Percentiles rank a stretch among this genome's conserved stretches.
These are phyloP conservation scores for Nicator chloris DNA, from an alignment of 2,113 vertebrate genomes.

Conservation along the genomic window DNA sequence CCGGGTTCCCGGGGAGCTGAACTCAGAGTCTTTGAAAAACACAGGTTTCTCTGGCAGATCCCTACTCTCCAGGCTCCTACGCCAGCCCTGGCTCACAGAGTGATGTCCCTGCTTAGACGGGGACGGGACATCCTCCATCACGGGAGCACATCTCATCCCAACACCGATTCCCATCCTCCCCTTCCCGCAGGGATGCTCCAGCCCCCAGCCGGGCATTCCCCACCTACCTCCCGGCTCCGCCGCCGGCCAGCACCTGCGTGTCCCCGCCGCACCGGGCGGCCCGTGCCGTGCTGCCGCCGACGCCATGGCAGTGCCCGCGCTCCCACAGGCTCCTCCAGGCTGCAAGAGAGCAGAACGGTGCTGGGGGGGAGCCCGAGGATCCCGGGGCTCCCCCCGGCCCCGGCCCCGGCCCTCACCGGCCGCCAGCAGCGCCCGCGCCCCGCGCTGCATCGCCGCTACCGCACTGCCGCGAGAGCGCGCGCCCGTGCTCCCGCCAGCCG, in stretches of 20 bases:
- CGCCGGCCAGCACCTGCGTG: neutral
- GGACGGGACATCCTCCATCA: fast-evolving
- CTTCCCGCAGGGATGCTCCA: neutral
- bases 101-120: fast-evolving
- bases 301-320: neutral
- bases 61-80: neutral
- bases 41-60: neutral
- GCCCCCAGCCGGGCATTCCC: neutral
- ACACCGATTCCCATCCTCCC: neutral
- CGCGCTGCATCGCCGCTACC: neutral
- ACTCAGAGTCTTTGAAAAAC: neutral
- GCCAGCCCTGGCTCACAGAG: neutral
- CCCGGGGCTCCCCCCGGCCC: neutral
- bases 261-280: neutral
- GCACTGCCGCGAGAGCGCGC: neutral
- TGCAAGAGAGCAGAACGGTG: neutral
- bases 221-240: neutral
- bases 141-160: neutral
- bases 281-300: neutral
- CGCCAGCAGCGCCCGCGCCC: neutral
- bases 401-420: neutral
- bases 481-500: neutral
- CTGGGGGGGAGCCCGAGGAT: neutral
- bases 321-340: neutral
- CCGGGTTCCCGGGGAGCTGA: neutral